Conservation (phyloP, 2,113 vertebrate genomes). For the Hippocampus zosterae region DNA sequence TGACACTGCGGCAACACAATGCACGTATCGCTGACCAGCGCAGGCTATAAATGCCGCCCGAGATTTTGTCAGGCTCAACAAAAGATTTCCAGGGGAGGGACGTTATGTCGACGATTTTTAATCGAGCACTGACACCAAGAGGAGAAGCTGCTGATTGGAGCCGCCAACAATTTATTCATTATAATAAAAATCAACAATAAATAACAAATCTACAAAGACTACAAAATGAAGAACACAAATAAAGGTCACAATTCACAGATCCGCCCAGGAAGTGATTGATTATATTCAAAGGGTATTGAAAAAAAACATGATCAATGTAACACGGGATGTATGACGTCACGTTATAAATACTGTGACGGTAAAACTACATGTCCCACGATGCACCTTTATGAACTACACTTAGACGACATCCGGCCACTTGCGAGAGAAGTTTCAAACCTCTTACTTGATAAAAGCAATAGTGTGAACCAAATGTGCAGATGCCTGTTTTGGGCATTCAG, state of each 20-base stretch:
- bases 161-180: background rate
- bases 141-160: background rate
- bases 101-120: conserved; percentile 8
- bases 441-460: background rate
- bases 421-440: background rate
- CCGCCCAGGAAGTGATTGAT: background rate
- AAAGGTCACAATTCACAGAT: no score
- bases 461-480: background rate
- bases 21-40: background rate
- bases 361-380: background rate
- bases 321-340: no score
- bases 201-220: background rate
- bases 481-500: no score
- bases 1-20: background rate
- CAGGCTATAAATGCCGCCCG: conserved; percentile 4
- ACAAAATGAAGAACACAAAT: background rate
- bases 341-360: background rate
- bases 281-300: background rate
- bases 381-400: background rate
- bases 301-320: background rate
- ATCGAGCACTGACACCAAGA: conserved; percentile 17
- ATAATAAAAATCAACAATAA: background rate
- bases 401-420: background rate
- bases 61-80: conserved; percentile 4
- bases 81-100: conserved; percentile 10